phyloP scores from a whole-genome alignment of 2,797 vertebrate genomes.

The Coluber constrictor region DNA sequence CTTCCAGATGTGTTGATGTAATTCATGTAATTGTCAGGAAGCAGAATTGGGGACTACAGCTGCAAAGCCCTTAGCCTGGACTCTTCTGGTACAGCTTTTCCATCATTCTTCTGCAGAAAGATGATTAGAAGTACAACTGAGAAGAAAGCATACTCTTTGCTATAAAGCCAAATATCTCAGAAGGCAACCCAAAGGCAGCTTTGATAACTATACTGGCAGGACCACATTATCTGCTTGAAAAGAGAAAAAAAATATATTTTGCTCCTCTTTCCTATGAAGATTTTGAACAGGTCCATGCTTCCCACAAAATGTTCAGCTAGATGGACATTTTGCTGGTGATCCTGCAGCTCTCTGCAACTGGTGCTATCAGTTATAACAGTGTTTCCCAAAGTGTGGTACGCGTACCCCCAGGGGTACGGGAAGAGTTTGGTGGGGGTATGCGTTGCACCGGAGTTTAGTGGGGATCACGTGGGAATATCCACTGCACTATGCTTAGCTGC shows the following conservation, averaged over 20 bases:
- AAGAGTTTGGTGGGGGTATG: too few species aligned
- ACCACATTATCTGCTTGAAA: neutral
- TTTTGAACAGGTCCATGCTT: neutral
- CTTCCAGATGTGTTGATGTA: neutral
- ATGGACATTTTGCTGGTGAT: too few species aligned
- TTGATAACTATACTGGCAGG: neutral
- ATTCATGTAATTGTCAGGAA: neutral
- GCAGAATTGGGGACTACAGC: neutral
- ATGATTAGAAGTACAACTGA: neutral
- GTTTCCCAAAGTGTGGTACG: too few species aligned
- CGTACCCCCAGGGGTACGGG: too few species aligned
- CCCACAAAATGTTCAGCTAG: neutral
- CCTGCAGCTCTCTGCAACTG: too few species aligned
- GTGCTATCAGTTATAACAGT: too few species aligned
- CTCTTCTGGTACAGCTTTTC: neutral
- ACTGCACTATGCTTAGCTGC: too few species aligned
- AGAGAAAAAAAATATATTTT: neutral
- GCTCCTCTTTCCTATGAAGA: neutral
- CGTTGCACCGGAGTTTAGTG: too few species aligned
- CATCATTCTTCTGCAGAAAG: neutral
- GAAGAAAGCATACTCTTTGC: neutral
- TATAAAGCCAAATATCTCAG: neutral
- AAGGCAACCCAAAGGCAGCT: neutral
- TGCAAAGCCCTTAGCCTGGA: neutral
- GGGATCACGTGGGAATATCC: too few species aligned